Base-by-base conservation (phyloP, 2,888 invertebrate genomes). In the Pseudeuparius sepicola region DNA sequence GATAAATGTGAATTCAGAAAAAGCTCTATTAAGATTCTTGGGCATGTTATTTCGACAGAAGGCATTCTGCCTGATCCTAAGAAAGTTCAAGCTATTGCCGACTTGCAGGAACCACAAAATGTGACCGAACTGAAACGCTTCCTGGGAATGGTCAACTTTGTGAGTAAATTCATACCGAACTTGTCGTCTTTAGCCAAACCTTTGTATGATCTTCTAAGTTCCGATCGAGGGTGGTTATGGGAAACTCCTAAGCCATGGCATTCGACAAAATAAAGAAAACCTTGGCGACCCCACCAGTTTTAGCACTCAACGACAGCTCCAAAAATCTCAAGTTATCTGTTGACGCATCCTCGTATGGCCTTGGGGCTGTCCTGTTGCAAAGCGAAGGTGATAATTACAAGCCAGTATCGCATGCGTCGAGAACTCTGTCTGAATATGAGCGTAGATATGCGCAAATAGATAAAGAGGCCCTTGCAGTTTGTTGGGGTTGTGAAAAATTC, bases 1-100 rank as follows among this genome's bases (percentile, higher is more conserved):
- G 37, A 33, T 4, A 45, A 45, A 37, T 42, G 42, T 37, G 25
- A 33, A 17, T 43, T 45, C 11, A 10, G 41, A 18, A 26, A 37
- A 10, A 29, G 17, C n/a, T 25, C 38, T 20, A 30, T 41, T 10
- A 41, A 23, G 18, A 28, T 40, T 25, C 23, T 45, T 3, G 45
- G 45, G 17, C 41, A 45, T 27, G 29, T 40, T 11, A 31, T 45
- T 4, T 36, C 34, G 14, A 12, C 17, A 7, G 12, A 14, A 14
- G 44, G 42, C n/a, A 24, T 45, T 9, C 13, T 26, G n/a, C 28
- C 37, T 14, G 40, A 45, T 34, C 29, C 18, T 4, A 26, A 32
- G 6, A 42, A 42, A 37, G 25, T 44, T 23, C 24, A 40, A 33
- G 41, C 45, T 11, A 40, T 46, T 17, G 5, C 15, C 4, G 30